Evolutionary conservation across 2,888 invertebrate species (phyloP), one percentile per base, ranked within the genome.

Genomic region (Chrysolina oricalcia): DNA sequence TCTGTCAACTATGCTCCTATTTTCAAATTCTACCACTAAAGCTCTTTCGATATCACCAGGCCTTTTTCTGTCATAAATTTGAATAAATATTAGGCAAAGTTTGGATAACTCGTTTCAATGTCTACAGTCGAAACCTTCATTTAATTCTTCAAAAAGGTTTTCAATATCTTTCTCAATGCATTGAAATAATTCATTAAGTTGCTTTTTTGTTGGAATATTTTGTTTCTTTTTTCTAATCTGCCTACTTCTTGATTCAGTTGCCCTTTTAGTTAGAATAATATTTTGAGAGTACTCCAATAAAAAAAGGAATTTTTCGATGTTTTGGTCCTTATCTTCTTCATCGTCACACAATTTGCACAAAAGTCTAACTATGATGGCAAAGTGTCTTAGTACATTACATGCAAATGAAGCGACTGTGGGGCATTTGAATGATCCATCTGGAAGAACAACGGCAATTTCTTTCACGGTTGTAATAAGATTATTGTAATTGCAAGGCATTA

Each of bases 31-130:
- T 50, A n/a, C 48, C 48, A 50, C 1, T 50, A 50, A 50, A 50
- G 48, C 48, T 50, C 48, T 50, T 50, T 50, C 48, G n/a, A 50
- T 50, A 50, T 50, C 48, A 50, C 48, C 48, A 50, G 48, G 48
- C n/a, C 48, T 50, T n/a, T 50, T 43, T 50, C 48, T 50, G n/a
- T 50, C n/a, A 50, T 50, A 50, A 50, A 50, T 50, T 17, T n/a
- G 6, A 13, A 50, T n/a, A 50, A 13, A 50, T 50, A 50, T 50
- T 17, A 50, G 48, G 6, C 43, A 43, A 11, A 43, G 43, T 43
- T 13, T 13, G 13, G 43, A 43, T 43, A 43, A 8, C 9, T 43
- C 43, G 13, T 43, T 43, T 8, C 43, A 43, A 43, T 43, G 43
- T 50, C 48, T 9, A 50, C 9, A 15, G 13, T 15, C 2, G 48